Percentiles rank a stretch among this genome's conserved stretches.
phyloP scores from a whole-genome alignment of 2,797 vertebrate genomes.

The Cyprinodon diabolis region DNA sequence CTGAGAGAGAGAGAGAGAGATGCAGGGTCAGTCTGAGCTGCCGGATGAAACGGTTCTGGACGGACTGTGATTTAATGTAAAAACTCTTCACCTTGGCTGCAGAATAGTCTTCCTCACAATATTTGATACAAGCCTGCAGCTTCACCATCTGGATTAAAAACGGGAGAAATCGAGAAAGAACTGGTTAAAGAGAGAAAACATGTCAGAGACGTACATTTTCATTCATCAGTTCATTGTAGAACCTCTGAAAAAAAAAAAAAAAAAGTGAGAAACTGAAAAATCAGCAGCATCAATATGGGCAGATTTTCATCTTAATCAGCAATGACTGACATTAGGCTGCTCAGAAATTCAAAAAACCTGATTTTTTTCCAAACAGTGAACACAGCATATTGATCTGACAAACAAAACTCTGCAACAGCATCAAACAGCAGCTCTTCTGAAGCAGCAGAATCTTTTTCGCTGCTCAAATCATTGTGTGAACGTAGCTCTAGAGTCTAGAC shows the following conservation, averaged over 20 bases:
- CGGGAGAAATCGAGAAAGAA: slow-evolving; percentile 3
- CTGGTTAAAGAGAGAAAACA: not conserved
- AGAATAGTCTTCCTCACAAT: slow-evolving; percentile 90
- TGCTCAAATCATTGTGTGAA: too few species aligned
- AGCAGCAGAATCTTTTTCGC: too few species aligned
- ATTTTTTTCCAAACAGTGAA: too few species aligned
- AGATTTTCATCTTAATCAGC: too few species aligned
- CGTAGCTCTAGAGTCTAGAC: too few species aligned
- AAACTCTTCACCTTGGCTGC: slow-evolving; percentile 83
- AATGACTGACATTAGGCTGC: not conserved
- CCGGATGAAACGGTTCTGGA: not conserved
- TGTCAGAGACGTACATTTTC: too few species aligned
- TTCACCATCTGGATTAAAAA: slow-evolving; percentile 81
- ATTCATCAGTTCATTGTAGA: too few species aligned
- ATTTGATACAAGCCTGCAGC: slow-evolving; percentile 90
- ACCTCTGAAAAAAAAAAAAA: not conserved
- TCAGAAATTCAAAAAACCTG: not conserved
- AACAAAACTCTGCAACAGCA: too few species aligned
- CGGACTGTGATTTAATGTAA: not conserved
- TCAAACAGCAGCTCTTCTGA: too few species aligned
- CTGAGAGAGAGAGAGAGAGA: slow-evolving; percentile 55
- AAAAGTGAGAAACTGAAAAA: not conserved
- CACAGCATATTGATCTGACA: too few species aligned
- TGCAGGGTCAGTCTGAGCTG: not conserved
- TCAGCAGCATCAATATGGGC: too few species aligned